Base-by-base conservation (phyloP, 2,797 vertebrate genomes). In the Cossypha niveicapilla region DNA sequence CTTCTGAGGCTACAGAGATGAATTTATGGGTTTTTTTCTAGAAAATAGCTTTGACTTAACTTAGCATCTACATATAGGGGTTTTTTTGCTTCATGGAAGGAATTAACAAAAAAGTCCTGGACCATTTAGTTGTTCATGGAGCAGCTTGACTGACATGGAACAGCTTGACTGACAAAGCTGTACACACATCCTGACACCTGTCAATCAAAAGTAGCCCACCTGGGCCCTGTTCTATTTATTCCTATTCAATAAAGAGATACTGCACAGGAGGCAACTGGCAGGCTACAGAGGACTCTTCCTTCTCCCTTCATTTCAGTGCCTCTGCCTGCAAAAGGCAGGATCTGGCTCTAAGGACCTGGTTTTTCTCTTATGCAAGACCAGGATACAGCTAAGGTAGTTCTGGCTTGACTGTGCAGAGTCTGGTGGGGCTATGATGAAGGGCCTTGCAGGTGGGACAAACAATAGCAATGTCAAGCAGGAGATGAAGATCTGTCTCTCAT, bases 131-230 rank as follows among this genome's bases (percentile, higher is more conserved):
- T 86, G 39, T 80, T 88, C 28, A 17, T 39, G 15, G 39, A 39
- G 15, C 39, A 39, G 39, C 37, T 37, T 37, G 37, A 18, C 12
- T 45, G 39, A 65, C 21, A 25, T 23, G 37, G 18, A 61, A 15
- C 34, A 77, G 39, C 47, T 65, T 87, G 50, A 72, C 18, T 77
- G 73, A 72, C 50, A 84, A 68, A 92, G 58, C 37, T 61, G 34
- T 25, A 24, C 2, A 17, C 2, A 8, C 35, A 75, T 56, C 70
- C 73, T 95, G 88, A 88, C 76, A 81, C 86, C 62, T 68, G 62
- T 86, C 93, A 92, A 75, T 94, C 88, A 81, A 9, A 35, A 84
- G 45, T 19, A 86, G 30, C 80, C 83, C 90, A 93, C 92, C 83
- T 93, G 90, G 54, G 13, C 18, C 32, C 28, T 81, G 54, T 61